Conservation (phyloP, 2,797 vertebrate species). For the Sphenodon punctatus region DNA sequence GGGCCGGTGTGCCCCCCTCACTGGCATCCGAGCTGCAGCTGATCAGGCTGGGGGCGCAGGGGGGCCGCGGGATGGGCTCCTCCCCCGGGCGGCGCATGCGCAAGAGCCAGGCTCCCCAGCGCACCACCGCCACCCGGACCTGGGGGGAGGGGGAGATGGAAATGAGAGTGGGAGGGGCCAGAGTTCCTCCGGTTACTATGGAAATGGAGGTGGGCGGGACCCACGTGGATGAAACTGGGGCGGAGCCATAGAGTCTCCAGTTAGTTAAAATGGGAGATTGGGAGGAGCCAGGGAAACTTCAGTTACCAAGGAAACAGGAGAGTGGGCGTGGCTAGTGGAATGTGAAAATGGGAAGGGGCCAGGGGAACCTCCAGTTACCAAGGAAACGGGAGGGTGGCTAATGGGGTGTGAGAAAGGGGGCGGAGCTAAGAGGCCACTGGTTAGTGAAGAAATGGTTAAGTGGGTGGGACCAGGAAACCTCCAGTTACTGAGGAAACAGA, state of each 20-base stretch:
- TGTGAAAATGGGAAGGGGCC: background rate
- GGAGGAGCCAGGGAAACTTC: background rate
- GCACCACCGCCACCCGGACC: background rate
- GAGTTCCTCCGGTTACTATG: background rate
- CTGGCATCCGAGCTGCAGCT: slow-evolving; percentile 78
- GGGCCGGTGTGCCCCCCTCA: slow-evolving; percentile 77
- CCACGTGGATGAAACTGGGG: background rate
- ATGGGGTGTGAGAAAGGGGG: background rate
- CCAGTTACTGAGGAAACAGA: background rate
- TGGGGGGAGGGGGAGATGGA: background rate
- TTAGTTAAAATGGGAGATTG: background rate
- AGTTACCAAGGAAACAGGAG: background rate
- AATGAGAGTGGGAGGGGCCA: background rate
- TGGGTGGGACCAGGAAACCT: background rate
- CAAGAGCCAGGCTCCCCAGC: background rate
- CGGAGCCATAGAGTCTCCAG: background rate
- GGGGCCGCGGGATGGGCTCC: slow-evolving; percentile 75
- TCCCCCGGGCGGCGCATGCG: slow-evolving; percentile 79
- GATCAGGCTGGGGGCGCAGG: slow-evolving; percentile 78
- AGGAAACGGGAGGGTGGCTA: too few species aligned
- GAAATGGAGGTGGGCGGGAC: background rate
- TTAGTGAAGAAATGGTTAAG: too few species aligned
- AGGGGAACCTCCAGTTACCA: background rate
- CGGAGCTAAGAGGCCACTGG: too few species aligned
- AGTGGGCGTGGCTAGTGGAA: background rate